A percentile compares a stretch with the other conserved stretches of the same genome.
Conservation (phyloP, 2,113 vertebrate species). For the Poecile atricapillus region DNA sequence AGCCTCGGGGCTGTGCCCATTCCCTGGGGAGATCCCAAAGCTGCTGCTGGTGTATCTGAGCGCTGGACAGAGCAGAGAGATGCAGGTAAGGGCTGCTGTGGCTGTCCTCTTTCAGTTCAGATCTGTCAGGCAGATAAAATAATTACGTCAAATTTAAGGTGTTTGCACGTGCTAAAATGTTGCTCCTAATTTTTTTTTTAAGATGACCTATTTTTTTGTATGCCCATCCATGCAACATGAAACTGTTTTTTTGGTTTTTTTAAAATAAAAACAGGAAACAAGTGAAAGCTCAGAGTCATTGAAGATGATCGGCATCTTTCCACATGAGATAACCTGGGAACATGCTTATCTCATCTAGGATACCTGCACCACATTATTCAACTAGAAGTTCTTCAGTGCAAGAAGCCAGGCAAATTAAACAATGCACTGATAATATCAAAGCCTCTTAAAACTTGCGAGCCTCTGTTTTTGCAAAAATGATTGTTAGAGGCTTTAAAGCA, state of each 20-base stretch:
- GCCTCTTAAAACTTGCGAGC: neutral
- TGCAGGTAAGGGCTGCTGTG: neutral
- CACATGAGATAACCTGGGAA: neutral
- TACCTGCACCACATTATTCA: neutral
- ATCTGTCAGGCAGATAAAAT: neutral
- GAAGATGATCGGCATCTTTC: neutral
- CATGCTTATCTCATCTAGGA: neutral
- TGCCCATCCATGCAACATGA: neutral
- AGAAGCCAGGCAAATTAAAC: neutral
- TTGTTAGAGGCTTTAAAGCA: neutral
- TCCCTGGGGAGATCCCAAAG: neutral
- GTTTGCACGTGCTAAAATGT: neutral
- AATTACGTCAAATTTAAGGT: neutral
- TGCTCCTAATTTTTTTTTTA: neutral
- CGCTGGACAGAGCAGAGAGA: neutral
- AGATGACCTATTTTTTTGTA: neutral
- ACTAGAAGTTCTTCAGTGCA: neutral
- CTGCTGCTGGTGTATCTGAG: neutral
- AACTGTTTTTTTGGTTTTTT: neutral
- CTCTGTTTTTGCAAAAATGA: neutral
- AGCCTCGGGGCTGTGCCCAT: fast-evolving
- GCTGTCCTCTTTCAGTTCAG: neutral
- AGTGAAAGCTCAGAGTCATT: neutral
- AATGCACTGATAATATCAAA: neutral
- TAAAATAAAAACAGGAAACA: neutral